Evolutionary conservation across 2,888 invertebrate species (phyloP).

Genomic region (Celastrina argiolus): DNA sequence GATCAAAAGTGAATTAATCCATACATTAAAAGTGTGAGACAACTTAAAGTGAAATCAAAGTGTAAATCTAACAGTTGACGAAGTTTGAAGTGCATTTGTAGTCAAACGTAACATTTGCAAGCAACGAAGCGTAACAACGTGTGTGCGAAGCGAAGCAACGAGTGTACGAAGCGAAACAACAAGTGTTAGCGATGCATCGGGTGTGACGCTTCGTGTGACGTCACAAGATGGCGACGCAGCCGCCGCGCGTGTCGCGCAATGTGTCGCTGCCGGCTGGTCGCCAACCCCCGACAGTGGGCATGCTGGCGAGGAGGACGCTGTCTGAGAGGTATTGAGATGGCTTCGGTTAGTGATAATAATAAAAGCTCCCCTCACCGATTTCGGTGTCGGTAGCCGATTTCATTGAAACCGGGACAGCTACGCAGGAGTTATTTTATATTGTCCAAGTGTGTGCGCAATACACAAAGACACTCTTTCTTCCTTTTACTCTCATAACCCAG

Average conservation of each 20-base stretch:
- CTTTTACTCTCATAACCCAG: too few relatives aligned
- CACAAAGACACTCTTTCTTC: too few relatives aligned
- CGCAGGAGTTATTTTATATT: too few relatives aligned
- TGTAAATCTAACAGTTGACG: neutral
- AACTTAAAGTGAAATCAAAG: neutral
- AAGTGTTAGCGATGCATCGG: neutral
- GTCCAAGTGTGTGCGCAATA: too few relatives aligned
- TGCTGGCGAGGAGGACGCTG: conserved; percentile 61
- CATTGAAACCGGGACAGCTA: too few relatives aligned
- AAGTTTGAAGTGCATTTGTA: neutral
- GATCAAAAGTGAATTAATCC: neutral
- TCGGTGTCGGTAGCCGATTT: too few relatives aligned
- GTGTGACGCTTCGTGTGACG: conserved; percentile 21
- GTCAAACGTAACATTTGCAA: neutral
- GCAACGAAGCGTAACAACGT: neutral
- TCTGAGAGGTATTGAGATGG: conserved; percentile 61
- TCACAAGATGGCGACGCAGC: conserved; percentile 51
- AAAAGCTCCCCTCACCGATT: too few relatives aligned
- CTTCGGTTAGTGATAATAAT: neutral
- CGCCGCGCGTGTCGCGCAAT: conserved; percentile 65
- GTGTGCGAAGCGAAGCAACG: neutral
- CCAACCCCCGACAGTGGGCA: conserved; percentile 60
- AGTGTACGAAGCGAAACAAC: neutral
- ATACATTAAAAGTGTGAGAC: neutral
- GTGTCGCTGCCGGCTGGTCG: conserved; percentile 70